These are phyloP conservation scores for Sesia bembeciformis DNA, from an alignment of 2,888 invertebrate species.

Conservation along the genomic window DNA sequence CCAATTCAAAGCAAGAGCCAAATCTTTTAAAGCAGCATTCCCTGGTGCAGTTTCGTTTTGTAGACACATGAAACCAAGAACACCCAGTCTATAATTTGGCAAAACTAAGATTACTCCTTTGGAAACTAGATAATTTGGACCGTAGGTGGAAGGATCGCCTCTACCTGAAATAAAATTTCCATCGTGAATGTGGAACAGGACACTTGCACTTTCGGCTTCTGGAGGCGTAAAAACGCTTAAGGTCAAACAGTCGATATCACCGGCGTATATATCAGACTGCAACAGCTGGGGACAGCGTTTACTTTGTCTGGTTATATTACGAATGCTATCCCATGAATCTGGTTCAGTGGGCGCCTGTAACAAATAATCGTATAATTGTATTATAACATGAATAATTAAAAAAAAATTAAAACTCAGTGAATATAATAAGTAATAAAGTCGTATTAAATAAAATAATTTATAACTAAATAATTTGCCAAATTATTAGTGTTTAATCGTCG, in stretches of 20 bases:
- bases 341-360: slow-evolving; percentile 35
- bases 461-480: background rate
- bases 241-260: slow-evolving; percentile 44
- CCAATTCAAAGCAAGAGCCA: slow-evolving; percentile 50
- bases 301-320: slow-evolving; percentile 22
- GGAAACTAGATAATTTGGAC: slow-evolving; percentile 42
- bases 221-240: slow-evolving; percentile 44
- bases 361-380: background rate
- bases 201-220: slow-evolving; percentile 22
- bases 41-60: slow-evolving; percentile 44
- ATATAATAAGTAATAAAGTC: no score
- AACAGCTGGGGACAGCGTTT: slow-evolving; percentile 41
- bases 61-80: slow-evolving; percentile 53
- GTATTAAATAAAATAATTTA: background rate
- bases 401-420: no score
- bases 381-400: no score
- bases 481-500: no score
- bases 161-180: slow-evolving; percentile 41
- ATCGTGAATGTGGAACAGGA: slow-evolving; percentile 56
- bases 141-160: slow-evolving; percentile 42
- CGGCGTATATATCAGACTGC: slow-evolving; percentile 18
- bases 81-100: slow-evolving; percentile 54
- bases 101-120: slow-evolving; percentile 40
- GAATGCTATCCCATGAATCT: slow-evolving; percentile 18
- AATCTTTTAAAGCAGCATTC: slow-evolving; percentile 54